phyloP scores from a whole-genome alignment of 2,888 invertebrate genomes.

The Trimorus sp. region DNA sequence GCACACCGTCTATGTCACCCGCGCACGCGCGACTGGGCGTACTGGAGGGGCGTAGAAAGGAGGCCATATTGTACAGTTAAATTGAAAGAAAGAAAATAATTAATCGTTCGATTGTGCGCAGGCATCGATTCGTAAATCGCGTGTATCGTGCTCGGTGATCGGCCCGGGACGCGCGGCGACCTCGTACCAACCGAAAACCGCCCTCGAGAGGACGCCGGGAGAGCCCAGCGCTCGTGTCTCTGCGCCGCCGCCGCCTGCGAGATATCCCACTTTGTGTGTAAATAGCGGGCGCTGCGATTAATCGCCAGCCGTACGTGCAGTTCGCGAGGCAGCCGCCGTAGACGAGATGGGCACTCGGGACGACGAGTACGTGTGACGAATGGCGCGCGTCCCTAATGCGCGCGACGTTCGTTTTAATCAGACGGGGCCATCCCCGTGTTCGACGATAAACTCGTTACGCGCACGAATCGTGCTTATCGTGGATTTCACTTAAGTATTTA shows the following conservation, averaged over 20 bases:
- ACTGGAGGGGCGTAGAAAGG: constrained; percentile 81
- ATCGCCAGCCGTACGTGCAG: constrained; percentile 63
- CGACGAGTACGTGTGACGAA: constrained; percentile 51
- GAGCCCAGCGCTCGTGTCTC: constrained; percentile 52
- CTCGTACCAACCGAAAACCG: constrained; percentile 27
- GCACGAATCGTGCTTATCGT: constrained; percentile 78
- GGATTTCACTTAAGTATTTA: constrained; percentile 76
- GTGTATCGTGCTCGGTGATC: constrained; percentile 57
- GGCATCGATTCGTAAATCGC: constrained; percentile 55
- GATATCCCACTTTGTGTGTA: constrained; percentile 70
- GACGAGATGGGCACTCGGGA: constrained; percentile 94
- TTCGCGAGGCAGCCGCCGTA: constrained; percentile 65
- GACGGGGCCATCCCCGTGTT: constrained; percentile 48
- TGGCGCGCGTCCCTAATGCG: constrained; percentile 41
- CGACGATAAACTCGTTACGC: constrained; percentile 79
- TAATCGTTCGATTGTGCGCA: constrained; percentile 69
- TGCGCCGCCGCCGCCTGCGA: constrained; percentile 56
- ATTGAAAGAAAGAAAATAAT: constrained; percentile 79
- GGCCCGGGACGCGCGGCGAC: constrained; percentile 42
- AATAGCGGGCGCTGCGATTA: constrained; percentile 64
- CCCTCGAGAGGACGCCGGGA: constrained; percentile 46
- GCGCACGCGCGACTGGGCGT: constrained; percentile 38
- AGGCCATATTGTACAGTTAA: constrained; percentile 82
- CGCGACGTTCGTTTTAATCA: constrained; percentile 62
- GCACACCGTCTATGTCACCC: too few relatives aligned